A percentile compares a stretch with the other conserved stretches of the same genome.
Evolutionary conservation across 2,888 invertebrate genomes (phyloP).

Genomic region (Trissolcus brochymenae): DNA sequence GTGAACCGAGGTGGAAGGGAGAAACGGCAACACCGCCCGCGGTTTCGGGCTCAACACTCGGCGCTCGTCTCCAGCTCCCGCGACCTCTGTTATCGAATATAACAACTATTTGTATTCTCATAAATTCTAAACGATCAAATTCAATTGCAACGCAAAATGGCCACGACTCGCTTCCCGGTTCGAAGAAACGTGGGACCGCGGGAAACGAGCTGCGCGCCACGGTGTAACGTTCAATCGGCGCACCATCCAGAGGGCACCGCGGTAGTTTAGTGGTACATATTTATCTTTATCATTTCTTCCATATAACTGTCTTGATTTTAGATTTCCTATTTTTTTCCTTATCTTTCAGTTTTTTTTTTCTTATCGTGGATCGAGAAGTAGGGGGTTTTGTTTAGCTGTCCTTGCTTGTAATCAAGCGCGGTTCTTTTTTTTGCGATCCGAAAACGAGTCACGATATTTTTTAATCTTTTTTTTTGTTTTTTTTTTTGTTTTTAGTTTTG

Average conservation of each 20-base stretch:
- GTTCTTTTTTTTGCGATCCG: slow-evolving; percentile 59
- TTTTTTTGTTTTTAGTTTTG: slow-evolving; percentile 22
- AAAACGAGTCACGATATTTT: slow-evolving; percentile 70
- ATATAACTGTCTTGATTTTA: not conserved
- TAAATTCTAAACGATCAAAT: slow-evolving; percentile 77
- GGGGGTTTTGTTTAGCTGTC: slow-evolving; percentile 9
- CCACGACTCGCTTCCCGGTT: slow-evolving; percentile 70
- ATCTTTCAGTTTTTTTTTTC: slow-evolving; percentile 19
- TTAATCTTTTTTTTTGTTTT: slow-evolving; percentile 4
- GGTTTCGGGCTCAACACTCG: slow-evolving; percentile 52
- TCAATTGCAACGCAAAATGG: slow-evolving; percentile 75
- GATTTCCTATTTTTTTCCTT: slow-evolving; percentile 11
- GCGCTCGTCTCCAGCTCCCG: slow-evolving; percentile 64
- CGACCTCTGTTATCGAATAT: slow-evolving; percentile 73
- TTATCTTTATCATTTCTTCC: not conserved
- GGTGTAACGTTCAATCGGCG: slow-evolving; percentile 50
- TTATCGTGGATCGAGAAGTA: slow-evolving; percentile 6
- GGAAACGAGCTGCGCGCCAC: slow-evolving; percentile 46
- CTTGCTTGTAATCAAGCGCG: slow-evolving; percentile 60
- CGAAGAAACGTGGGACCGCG: slow-evolving; percentile 26
- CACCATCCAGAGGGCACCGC: slow-evolving; percentile 51
- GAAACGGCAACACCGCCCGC: slow-evolving; percentile 36
- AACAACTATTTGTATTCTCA: slow-evolving; percentile 73
- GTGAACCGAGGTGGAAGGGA: slow-evolving; percentile 1
- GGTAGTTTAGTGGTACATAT: slow-evolving; percentile 35